These are phyloP conservation scores for Heterodera schachtii DNA, from an alignment of 1,140 invertebrate species.

Conservation along the genomic window DNA sequence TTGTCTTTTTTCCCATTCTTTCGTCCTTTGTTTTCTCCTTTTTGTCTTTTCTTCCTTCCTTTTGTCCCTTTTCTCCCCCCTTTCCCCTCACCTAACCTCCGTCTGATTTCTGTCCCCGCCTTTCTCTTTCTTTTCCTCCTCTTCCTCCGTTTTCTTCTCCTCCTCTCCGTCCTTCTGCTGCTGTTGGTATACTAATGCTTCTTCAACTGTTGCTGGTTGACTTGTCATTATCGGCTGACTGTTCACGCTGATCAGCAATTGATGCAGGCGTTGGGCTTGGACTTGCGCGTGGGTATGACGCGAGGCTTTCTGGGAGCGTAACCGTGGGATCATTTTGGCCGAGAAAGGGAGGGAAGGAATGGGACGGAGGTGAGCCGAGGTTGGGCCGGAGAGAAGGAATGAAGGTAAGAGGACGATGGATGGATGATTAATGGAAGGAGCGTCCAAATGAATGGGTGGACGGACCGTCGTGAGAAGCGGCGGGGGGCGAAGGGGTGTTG, in stretches of 20 bases:
- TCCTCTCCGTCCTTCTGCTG: not conserved
- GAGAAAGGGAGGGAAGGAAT: not conserved
- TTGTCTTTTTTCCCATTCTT: too few relatives aligned
- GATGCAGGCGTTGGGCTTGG: constrained; percentile 3
- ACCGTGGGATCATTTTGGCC: constrained; percentile 35
- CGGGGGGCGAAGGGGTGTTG: too few relatives aligned
- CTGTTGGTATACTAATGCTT: not conserved
- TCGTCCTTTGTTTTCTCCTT: too few relatives aligned
- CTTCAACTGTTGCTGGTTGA: constrained; percentile 1
- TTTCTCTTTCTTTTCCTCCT: too few relatives aligned
- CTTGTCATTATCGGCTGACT: constrained; percentile 10
- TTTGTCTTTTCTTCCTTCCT: not conserved
- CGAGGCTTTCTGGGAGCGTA: constrained; percentile 30
- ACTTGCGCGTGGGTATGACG: not conserved
- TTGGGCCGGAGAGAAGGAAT: not conserved
- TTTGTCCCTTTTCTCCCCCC: too few relatives aligned
- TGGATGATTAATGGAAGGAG: not conserved
- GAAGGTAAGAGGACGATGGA: constrained; percentile 3
- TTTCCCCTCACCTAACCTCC: not conserved
- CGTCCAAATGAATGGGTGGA: not conserved
- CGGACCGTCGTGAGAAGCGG: not conserved
- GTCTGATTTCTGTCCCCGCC: not conserved
- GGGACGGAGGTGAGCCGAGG: not conserved
- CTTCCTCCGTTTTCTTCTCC: too few relatives aligned
- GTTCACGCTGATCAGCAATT: not conserved